Evolutionary conservation across 1,140 invertebrate species (phyloP).

Genomic region (Trichonephila clavata): DNA sequence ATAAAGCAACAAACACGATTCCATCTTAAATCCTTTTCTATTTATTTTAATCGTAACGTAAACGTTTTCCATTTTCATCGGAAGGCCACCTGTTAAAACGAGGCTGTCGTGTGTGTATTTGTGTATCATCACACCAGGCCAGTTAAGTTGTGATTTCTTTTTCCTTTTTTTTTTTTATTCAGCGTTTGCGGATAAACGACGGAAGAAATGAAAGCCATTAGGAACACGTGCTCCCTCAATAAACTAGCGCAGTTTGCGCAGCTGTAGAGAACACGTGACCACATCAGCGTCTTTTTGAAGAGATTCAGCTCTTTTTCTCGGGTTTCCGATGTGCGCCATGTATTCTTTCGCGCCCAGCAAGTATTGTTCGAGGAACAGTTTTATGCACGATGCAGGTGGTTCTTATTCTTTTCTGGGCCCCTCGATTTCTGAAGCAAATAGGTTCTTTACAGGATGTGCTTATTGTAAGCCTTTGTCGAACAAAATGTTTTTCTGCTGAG

Average conservation of each 20-base stretch:
- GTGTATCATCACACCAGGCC: neutral
- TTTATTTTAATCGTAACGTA: neutral
- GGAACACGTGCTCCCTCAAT: slow-evolving; percentile 14
- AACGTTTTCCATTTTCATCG: neutral
- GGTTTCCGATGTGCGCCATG: neutral
- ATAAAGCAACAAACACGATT: neutral
- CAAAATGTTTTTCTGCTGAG: too few species aligned
- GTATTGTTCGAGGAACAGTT: neutral
- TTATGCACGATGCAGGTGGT: slow-evolving; percentile 12
- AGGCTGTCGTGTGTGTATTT: neutral
- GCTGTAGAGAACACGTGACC: neutral
- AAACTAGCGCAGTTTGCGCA: slow-evolving; percentile 11
- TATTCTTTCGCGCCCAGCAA: neutral
- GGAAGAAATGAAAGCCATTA: slow-evolving; percentile 38
- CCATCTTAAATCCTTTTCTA: neutral
- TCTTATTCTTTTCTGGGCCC: neutral
- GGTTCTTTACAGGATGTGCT: neutral
- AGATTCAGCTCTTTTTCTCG: neutral
- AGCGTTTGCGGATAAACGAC: neutral
- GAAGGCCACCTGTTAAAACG: slow-evolving; percentile 14
- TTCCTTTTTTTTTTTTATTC: neutral
- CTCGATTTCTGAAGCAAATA: neutral
- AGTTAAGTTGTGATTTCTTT: slow-evolving; percentile 6
- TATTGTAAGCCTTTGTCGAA: too few species aligned
- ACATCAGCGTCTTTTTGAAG: neutral